These are phyloP conservation scores for Agapostemon virescens DNA, from an alignment of 2,888 invertebrate genomes.

Conservation along the genomic window DNA sequence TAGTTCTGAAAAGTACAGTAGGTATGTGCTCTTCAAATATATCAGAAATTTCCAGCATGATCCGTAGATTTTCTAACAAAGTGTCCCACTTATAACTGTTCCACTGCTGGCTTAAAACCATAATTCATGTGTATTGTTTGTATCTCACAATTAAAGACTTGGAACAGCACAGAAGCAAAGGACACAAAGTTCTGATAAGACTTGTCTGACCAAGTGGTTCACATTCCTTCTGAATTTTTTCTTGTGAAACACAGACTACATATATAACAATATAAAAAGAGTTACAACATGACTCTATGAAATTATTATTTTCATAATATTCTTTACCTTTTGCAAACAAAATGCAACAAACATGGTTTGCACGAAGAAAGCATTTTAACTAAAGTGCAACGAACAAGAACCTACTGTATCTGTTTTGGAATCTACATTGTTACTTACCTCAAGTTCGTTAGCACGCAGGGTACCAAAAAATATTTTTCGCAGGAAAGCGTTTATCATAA, in stretches of 20 bases:
- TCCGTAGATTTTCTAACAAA: background rate
- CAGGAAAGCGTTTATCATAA: constrained; percentile 95
- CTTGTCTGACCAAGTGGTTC: too few species aligned
- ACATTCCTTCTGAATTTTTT: too few species aligned
- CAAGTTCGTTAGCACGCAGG: constrained; percentile 96
- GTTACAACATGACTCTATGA: too few species aligned
- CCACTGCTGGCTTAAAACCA: too few species aligned
- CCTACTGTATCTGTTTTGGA: background rate
- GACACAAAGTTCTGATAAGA: too few species aligned
- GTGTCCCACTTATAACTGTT: background rate
- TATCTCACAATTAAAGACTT: too few species aligned
- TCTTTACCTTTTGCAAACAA: background rate
- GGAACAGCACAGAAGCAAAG: too few species aligned
- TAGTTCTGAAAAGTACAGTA: background rate
- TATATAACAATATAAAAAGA: too few species aligned
- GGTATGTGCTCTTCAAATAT: background rate
- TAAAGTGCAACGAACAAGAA: background rate
- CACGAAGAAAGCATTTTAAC: background rate
- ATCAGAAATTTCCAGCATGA: background rate
- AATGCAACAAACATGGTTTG: background rate
- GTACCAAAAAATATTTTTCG: constrained; percentile 97
- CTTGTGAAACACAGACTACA: too few species aligned
- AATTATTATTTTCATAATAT: too few species aligned
- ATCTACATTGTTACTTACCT: constrained; percentile 83
- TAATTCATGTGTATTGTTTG: too few species aligned